A percentile compares a stretch with the other conserved stretches of the same genome.
These are phyloP conservation scores for Rissa tridactyla DNA, from an alignment of 2,113 vertebrate genomes.

Conservation along the genomic window DNA sequence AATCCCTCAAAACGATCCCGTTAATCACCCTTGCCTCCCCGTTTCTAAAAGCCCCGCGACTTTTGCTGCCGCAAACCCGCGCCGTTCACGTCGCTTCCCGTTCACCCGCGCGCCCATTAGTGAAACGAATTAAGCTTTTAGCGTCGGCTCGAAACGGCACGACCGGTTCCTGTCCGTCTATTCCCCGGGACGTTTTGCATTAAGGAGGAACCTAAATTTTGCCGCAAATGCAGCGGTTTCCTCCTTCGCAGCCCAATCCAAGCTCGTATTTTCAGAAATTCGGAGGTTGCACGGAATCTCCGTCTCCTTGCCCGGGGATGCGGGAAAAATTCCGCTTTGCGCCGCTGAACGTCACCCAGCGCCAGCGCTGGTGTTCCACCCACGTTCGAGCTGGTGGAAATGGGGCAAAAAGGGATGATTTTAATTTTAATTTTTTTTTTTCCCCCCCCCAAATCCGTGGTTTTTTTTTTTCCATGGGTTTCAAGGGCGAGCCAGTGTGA, in stretches of 20 bases:
- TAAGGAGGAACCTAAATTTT: neutral
- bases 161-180: rapidly evolving
- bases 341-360: neutral
- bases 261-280: rapidly evolving
- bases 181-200: neutral
- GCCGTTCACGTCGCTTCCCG: neutral
- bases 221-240: rapidly evolving
- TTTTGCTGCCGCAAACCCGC: neutral
- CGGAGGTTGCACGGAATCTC: rapidly evolving
- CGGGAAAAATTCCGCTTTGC: rapidly evolving
- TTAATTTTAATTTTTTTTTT: neutral
- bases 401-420: rapidly evolving
- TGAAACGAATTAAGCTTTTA: neutral
- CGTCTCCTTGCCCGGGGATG: neutral
- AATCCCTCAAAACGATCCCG: neutral
- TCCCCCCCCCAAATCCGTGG: rapidly evolving
- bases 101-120: neutral
- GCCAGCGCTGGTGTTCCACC: rapidly evolving
- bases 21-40: neutral
- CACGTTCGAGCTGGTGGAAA: rapidly evolving
- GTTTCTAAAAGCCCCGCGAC: neutral
- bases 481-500: rapidly evolving
- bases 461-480: rapidly evolving
- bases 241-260: neutral
- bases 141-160: neutral